These are phyloP conservation scores for Todus mexicanus DNA, from an alignment of 2,797 vertebrate genomes.

Conservation along the genomic window DNA sequence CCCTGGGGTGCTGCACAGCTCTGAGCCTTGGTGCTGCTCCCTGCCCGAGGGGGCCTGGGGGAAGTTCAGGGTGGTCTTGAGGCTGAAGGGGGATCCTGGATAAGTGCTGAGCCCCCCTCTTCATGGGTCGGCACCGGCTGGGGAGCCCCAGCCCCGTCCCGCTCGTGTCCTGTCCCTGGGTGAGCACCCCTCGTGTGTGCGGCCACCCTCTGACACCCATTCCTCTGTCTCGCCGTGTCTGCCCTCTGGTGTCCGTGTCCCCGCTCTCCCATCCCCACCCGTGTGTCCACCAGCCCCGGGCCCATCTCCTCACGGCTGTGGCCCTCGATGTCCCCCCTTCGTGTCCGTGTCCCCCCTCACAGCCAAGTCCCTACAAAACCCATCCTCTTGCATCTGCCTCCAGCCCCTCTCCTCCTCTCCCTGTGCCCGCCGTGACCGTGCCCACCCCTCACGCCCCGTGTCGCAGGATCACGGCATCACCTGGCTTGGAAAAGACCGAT, in stretches of 20 bases:
- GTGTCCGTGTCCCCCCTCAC: too few species aligned
- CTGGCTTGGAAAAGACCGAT: too few species aligned
- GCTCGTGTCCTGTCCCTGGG: too few species aligned
- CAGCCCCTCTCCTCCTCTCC: neutral
- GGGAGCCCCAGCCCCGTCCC: neutral
- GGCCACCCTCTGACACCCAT: too few species aligned
- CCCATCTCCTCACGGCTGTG: neutral
- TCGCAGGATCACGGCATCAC: neutral
- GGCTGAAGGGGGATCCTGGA: too few species aligned
- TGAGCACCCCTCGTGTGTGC: too few species aligned
- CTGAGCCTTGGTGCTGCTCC: neutral
- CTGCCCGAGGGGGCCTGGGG: neutral
- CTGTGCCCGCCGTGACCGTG: neutral
- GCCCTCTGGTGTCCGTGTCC: too few species aligned
- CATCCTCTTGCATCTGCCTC: too few species aligned
- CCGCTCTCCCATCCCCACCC: too few species aligned
- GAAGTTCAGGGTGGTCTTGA: neutral
- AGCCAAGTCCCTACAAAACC: neutral
- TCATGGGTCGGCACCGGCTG: too few species aligned
- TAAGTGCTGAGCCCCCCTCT: neutral
- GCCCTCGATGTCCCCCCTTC: too few species aligned
- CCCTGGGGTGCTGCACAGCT: neutral
- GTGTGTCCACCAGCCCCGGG: neutral
- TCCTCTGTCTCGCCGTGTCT: too few species aligned
- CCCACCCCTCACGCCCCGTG: neutral